A percentile compares a stretch with the other conserved stretches of the same genome.
Conservation (phyloP, 2,797 vertebrate species). For the Potorous gilbertii region DNA sequence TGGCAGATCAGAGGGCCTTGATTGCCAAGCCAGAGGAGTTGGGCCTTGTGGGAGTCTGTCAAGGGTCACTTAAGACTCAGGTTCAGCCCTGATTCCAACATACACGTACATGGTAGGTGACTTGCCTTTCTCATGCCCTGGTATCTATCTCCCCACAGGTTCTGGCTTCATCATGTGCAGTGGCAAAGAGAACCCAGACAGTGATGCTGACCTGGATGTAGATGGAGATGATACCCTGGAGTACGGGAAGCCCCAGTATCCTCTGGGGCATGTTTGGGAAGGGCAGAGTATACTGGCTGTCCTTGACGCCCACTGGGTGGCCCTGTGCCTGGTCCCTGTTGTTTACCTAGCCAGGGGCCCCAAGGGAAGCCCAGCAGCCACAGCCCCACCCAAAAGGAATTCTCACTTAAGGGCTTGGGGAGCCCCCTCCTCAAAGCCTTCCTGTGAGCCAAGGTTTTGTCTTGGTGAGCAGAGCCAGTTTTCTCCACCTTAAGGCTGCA, state of each 20-base stretch:
- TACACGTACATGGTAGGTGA: background rate
- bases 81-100: background rate
- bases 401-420: background rate
- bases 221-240: constrained; percentile 99
- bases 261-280: constrained; percentile 78
- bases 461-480: background rate
- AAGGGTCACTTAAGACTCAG: background rate
- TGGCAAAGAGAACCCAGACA: constrained; percentile 97
- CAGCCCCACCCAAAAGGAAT: background rate
- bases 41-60: background rate
- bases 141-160: constrained; percentile 85
- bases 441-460: background rate
- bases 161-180: constrained; percentile 98
- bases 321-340: no score
- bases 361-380: no score
- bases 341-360: no score
- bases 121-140: background rate
- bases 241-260: constrained; percentile 99
- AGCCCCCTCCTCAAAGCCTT: no score
- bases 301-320: no score
- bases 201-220: constrained; percentile 97
- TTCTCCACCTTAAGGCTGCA: background rate
- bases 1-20: background rate
- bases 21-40: background rate
- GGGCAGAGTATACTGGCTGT: constrained; percentile 17